Evolutionary conservation across 1,140 invertebrate genomes (phyloP).

Genomic region (Amphibalanus amphitrite): DNA sequence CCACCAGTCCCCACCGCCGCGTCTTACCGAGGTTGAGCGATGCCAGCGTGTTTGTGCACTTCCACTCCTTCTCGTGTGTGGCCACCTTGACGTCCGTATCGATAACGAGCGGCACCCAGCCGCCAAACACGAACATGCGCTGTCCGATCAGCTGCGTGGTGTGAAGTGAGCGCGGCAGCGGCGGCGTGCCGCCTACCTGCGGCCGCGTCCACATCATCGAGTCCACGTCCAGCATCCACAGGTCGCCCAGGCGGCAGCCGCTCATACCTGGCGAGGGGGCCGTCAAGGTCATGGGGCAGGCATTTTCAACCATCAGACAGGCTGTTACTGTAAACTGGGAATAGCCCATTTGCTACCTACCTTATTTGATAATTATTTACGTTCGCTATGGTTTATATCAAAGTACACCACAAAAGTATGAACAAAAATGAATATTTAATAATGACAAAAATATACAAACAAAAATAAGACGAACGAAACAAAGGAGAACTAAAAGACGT

Average conservation of each 20-base stretch:
- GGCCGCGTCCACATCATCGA: constrained; percentile 85
- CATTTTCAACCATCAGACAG: too few species aligned
- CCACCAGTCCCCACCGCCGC: too few species aligned
- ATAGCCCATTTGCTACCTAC: too few species aligned
- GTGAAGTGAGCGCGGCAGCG: constrained; percentile 85
- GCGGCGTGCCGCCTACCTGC: constrained; percentile 63
- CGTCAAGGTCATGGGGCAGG: too few species aligned
- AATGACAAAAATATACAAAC: too few species aligned
- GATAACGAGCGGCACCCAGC: constrained; percentile 84
- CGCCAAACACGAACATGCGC: constrained; percentile 96
- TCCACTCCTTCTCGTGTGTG: constrained; percentile 97
- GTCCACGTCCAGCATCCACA: constrained; percentile 83
- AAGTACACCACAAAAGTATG: too few species aligned
- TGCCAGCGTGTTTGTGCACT: constrained; percentile 92
- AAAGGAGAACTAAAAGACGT: too few species aligned
- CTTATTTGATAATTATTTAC: too few species aligned
- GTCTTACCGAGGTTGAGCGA: constrained; percentile 74
- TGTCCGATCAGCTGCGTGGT: constrained; percentile 79
- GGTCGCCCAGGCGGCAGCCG: constrained; percentile 80
- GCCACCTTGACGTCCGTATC: constrained; percentile 57
- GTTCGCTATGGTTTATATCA: too few species aligned
- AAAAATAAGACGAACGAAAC: too few species aligned
- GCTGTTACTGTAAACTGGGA: too few species aligned
- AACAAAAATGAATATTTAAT: too few species aligned
- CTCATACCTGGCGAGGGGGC: constrained; percentile 64